Base-by-base conservation (phyloP, 2,888 invertebrate genomes). In the Balanococcus diminutus region DNA sequence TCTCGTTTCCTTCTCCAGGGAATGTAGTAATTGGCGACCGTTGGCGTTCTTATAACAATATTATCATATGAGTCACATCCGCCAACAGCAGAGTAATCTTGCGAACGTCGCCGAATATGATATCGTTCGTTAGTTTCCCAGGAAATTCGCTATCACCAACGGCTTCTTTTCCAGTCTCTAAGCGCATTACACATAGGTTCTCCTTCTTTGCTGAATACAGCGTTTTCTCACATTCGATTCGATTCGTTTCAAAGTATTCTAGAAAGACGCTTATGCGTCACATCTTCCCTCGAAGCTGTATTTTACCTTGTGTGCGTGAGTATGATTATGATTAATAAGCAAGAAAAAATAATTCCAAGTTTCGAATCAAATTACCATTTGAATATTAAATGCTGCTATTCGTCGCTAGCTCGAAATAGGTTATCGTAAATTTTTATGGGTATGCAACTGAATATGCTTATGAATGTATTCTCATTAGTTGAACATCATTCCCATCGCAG, bases 11-110 rank as follows among this genome's bases (percentile, higher is more conserved):
- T 51, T 51, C 51, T 51, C 46, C 51, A 51, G 31, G 51, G 51
- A 82, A 82, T 51, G 9, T 82, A 51, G 36, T 82, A 82, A 82
- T 82, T 82, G 82, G 51, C 82, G 31, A 82, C 51, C 51, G 82
- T 51, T 82, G 51, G 82, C 82, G 51, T 31, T 82, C 51, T 51
- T 51, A 31, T 51, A 82, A 51, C 82, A 82, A 82, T 82, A 51
- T 82, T 82, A 82, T 82, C 82, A 82, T 51, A 82, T 82, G 82
- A 82, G 82, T 82, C 82, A 82, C 51, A 82, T 82, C 82, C 82
- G 82, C 51, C 75, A 67, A 67, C 75, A 16, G 75, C n/a, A 75
- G 75, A 67, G 61, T 28, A 67, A 75, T 75, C 75, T 75, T 32
- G 75, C 75, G 75, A 75, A 75, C 75, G 67, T 67, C 67, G 67